Percentiles rank a stretch among this genome's conserved stretches.
phyloP scores from a whole-genome alignment of 2,797 vertebrate species.

The Coranthus polyacanthus region DNA sequence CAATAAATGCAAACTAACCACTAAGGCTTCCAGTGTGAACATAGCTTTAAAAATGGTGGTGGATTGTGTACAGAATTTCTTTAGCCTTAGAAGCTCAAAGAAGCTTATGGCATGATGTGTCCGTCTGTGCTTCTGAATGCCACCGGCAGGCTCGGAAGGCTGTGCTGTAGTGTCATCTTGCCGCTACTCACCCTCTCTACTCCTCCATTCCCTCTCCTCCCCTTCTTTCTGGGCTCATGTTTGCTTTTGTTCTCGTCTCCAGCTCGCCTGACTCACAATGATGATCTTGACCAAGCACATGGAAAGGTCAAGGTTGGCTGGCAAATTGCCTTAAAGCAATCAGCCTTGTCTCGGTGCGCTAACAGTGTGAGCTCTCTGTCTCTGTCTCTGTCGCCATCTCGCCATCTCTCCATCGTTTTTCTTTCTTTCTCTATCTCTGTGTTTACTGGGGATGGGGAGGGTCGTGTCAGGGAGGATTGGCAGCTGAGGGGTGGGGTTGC shows the following conservation, averaged over 20 bases:
- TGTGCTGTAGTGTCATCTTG: conserved; percentile 35
- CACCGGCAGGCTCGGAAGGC: conserved; percentile 31
- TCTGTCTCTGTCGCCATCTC: conserved; percentile 63
- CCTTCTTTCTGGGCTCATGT: conserved; percentile 60
- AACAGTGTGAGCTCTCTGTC: conserved; percentile 61
- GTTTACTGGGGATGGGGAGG: conserved; percentile 63
- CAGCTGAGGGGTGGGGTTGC: conserved; percentile 18
- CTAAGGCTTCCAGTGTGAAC: too few relatives aligned
- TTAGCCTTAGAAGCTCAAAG: not conserved
- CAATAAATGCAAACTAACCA: too few relatives aligned
- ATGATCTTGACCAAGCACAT: conserved; percentile 79
- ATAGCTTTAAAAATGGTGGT: not conserved
- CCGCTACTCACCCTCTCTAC: conserved; percentile 15
- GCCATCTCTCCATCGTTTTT: conserved; percentile 44
- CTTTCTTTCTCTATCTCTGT: conserved; percentile 44
- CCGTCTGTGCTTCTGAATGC: conserved; percentile 30
- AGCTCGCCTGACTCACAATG: conserved; percentile 74
- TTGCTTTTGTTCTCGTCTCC: conserved; percentile 80
- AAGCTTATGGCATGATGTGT: not conserved
- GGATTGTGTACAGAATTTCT: conserved; percentile 1
- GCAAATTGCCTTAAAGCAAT: conserved; percentile 84
- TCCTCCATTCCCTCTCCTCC: conserved; percentile 14
- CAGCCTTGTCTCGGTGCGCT: conserved; percentile 68
- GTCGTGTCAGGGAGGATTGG: conserved; percentile 50
- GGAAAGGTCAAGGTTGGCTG: conserved; percentile 84